phyloP scores from a whole-genome alignment of 2,797 vertebrate species.

The Anolis apletophallus region DNA sequence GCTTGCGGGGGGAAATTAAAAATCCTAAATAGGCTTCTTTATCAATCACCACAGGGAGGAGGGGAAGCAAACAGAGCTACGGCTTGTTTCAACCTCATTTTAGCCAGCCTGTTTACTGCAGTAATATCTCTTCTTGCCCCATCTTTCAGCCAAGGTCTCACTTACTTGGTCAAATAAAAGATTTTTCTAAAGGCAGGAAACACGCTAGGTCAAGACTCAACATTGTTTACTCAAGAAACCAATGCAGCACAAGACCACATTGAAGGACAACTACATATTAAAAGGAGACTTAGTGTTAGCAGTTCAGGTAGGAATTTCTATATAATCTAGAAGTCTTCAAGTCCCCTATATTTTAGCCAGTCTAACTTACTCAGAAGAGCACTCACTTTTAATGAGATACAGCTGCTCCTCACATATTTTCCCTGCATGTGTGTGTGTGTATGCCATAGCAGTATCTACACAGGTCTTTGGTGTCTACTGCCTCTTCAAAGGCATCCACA shows the following conservation, averaged over 20 bases:
- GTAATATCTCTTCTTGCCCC: not conserved
- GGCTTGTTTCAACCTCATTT: conserved; percentile 7
- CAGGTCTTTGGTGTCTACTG: not conserved
- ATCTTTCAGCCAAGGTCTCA: not conserved
- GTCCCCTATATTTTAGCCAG: too few relatives aligned
- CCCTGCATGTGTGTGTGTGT: too few relatives aligned
- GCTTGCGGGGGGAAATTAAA: not conserved
- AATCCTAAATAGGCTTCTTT: conserved; percentile 27
- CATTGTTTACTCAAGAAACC: not conserved
- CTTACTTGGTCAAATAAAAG: not conserved
- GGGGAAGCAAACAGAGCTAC: not conserved
- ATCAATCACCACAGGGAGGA: not conserved
- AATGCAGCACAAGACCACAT: not conserved
- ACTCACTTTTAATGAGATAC: not conserved
- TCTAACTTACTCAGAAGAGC: not conserved
- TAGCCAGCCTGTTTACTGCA: not conserved
- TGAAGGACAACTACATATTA: not conserved
- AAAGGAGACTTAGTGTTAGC: not conserved
- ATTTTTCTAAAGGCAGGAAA: not conserved
- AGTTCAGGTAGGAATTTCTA: not conserved
- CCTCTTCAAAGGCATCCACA: too few relatives aligned
- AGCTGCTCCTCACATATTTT: too few relatives aligned
- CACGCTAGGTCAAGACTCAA: not conserved
- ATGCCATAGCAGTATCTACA: not conserved
- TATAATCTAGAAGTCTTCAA: not conserved